Evolutionary conservation across 1,140 invertebrate species (phyloP).

Genomic region (Drosophila equinoxialis): DNA sequence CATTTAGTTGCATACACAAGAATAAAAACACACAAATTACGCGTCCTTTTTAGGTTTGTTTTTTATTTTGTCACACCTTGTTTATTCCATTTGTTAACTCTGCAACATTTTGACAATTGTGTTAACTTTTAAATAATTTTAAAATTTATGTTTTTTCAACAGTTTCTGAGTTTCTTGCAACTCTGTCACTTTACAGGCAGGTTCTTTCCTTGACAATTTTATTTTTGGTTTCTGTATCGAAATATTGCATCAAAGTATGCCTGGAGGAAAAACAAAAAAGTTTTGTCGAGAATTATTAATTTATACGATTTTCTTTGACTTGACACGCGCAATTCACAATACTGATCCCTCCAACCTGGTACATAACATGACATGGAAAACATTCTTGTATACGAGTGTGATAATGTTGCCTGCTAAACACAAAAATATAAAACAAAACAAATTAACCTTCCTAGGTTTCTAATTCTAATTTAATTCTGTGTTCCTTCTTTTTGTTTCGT

Average conservation of each 20-base stretch:
- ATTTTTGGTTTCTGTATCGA: constrained; percentile 73
- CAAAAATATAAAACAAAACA: constrained; percentile 35
- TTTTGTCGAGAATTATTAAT: constrained; percentile 7
- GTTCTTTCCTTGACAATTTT: constrained; percentile 20
- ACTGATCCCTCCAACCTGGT: constrained; percentile 51
- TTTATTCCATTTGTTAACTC: no score
- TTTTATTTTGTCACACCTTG: no score
- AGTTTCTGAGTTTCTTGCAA: no score
- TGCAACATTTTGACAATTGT: no score
- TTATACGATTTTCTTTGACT: constrained; percentile 31
- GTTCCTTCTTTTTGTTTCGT: constrained; percentile 81
- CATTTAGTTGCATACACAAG: no score
- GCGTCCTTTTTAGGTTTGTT: no score
- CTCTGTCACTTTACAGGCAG: no score
- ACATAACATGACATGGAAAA: constrained; percentile 62
- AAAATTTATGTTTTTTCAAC: no score
- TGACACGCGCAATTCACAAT: constrained; percentile 26
- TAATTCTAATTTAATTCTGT: constrained; percentile 75
- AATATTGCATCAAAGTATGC: constrained; percentile 11
- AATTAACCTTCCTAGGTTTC: constrained; percentile 55
- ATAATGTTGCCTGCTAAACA: constrained; percentile 18
- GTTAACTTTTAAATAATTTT: no score
- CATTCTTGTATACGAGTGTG: constrained; percentile 8
- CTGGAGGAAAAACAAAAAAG: constrained; percentile 33
- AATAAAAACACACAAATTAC: no score